phyloP scores from a whole-genome alignment of 1,140 invertebrate genomes.

The Drosophila erecta region DNA sequence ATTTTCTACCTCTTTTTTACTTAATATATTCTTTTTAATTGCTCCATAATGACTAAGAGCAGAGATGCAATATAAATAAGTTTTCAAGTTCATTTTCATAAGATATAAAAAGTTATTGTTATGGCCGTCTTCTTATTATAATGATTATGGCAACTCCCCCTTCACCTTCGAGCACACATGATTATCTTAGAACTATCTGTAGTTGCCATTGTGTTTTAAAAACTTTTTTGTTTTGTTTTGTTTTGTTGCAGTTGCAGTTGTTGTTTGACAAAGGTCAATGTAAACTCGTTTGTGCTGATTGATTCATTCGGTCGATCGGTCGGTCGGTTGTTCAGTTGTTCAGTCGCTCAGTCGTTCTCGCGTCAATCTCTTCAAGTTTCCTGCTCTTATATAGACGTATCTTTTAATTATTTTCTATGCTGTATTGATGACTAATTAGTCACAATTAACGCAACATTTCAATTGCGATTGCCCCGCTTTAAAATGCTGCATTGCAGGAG shows the following conservation, averaged over 20 bases:
- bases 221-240: background rate
- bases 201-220: conserved; percentile 14
- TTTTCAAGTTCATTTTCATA: conserved; percentile 67
- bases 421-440: conserved; percentile 68
- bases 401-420: conserved; percentile 62
- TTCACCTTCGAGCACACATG: conserved; percentile 21
- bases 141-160: conserved; percentile 13
- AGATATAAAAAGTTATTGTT: conserved; percentile 49
- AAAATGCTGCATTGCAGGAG: conserved; percentile 13
- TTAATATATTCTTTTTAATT: conserved; percentile 38
- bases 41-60: conserved; percentile 52
- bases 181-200: conserved; percentile 27
- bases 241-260: background rate
- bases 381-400: conserved; percentile 48
- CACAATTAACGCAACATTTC: conserved; percentile 66
- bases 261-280: conserved; percentile 36
- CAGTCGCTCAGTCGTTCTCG: background rate
- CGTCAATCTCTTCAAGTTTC: conserved; percentile 46
- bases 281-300: conserved; percentile 37
- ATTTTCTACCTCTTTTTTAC: conserved; percentile 1
- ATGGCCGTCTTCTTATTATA: conserved; percentile 45
- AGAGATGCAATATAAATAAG: conserved; percentile 44
- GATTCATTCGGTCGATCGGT: conserved; percentile 26
- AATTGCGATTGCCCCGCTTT: conserved; percentile 23
- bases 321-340: background rate